A percentile compares a stretch with the other conserved stretches of the same genome.
Conservation (phyloP, 2,797 vertebrate species). For the Cirrhinus mrigala region DNA sequence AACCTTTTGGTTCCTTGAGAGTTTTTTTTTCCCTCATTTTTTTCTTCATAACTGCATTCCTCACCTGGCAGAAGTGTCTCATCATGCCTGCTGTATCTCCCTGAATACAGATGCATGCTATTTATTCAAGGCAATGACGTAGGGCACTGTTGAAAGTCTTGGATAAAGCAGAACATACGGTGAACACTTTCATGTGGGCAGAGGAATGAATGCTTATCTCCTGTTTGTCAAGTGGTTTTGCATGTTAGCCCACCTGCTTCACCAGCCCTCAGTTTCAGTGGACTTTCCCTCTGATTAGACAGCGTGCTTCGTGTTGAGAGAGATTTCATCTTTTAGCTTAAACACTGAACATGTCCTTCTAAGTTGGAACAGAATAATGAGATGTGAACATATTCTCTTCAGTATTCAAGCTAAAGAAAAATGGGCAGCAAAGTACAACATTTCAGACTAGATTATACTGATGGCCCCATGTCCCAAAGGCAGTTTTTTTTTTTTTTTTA, state of each 20-base stretch:
- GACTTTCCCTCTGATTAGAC: constrained; percentile 22
- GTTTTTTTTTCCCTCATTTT: not conserved
- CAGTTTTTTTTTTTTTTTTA: not conserved
- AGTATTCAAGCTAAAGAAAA: not conserved
- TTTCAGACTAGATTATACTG: not conserved
- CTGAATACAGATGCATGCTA: not conserved
- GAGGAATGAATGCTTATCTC: constrained; percentile 40
- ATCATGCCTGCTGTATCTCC: constrained; percentile 10
- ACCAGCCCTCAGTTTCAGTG: not conserved
- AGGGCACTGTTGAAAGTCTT: constrained; percentile 40
- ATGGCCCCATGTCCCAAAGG: not conserved
- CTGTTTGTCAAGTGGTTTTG: constrained; percentile 24
- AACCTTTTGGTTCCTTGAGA: not conserved
- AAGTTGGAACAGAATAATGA: not conserved
- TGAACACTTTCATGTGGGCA: constrained; percentile 31
- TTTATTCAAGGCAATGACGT: constrained; percentile 39
- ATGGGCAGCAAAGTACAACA: not conserved
- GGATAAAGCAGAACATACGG: constrained; percentile 25
- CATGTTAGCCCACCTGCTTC: constrained; percentile 5
- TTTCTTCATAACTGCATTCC: not conserved
- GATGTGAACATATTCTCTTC: not conserved
- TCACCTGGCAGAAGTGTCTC: constrained; percentile 16
- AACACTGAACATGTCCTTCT: not conserved
- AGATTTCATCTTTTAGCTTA: not conserved
- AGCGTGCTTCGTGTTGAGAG: not conserved